Conservation (phyloP, 2,113 vertebrate genomes). For the Ceratotherium simum region DNA sequence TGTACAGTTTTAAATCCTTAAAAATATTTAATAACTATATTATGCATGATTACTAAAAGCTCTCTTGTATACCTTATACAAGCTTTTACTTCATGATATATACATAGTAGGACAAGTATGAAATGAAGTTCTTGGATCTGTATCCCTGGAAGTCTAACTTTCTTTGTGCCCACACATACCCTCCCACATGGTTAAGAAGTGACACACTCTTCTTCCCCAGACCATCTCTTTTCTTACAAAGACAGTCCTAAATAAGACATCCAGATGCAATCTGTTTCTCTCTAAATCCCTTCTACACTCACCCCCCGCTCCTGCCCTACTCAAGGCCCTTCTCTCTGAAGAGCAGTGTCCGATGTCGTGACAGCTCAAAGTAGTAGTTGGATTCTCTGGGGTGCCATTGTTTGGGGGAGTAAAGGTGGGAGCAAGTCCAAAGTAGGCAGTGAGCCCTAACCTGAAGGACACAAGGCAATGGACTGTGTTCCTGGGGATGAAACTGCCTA, state of each 20-base stretch:
- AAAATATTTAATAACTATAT: neutral
- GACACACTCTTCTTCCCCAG: neutral
- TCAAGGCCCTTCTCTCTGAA: neutral
- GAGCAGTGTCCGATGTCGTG: neutral
- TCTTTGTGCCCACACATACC: neutral
- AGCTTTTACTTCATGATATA: neutral
- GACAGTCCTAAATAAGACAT: neutral
- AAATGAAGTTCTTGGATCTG: neutral
- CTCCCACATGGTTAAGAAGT: conserved; percentile 16
- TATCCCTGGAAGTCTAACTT: conserved; percentile 3
- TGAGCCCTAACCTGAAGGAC: neutral
- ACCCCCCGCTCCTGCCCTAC: neutral
- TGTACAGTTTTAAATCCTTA: conserved; percentile 16
- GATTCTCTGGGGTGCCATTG: neutral
- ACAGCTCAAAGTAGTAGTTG: neutral
- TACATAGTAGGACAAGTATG: neutral
- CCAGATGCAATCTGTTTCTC: conserved; percentile 8
- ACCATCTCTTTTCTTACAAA: conserved; percentile 2
- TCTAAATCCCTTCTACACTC: neutral
- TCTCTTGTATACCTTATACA: neutral
- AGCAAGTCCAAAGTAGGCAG: neutral
- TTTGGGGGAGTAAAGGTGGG: neutral
- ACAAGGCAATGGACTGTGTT: neutral
- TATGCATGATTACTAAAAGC: neutral
- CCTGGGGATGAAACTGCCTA: neutral